phyloP scores from a whole-genome alignment of 2,113 vertebrate genomes.

The Typhlomys cinereus region DNA sequence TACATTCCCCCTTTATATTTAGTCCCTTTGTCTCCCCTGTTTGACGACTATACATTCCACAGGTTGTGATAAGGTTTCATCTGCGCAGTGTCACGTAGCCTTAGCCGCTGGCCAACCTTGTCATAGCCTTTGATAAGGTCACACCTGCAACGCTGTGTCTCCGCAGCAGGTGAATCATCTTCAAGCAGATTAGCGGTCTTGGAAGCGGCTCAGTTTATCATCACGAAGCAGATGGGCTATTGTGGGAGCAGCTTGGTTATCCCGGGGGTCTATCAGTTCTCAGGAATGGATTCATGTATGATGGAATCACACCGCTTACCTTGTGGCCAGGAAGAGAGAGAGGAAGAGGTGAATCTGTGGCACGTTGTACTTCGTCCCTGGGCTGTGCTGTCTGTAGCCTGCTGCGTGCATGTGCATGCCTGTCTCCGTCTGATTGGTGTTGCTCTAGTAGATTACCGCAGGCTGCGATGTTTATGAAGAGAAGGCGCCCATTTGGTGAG shows the following conservation, averaged over 20 bases:
- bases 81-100: no score
- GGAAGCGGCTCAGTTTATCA: background rate
- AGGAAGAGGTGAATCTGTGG: background rate
- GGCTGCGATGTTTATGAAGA: background rate
- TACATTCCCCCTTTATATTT: no score
- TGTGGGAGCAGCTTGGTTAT: no score
- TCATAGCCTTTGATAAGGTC: no score
- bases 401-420: fast-evolving
- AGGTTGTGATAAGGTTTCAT: no score
- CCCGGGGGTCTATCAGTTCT: background rate
- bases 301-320: no score
- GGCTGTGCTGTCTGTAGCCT: fast-evolving
- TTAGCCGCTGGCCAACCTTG: no score
- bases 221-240: background rate
- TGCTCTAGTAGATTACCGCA: background rate
- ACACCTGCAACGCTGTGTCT: no score
- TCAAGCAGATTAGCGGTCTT: background rate
- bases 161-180: background rate
- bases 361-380: fast-evolving
- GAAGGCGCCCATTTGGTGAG: background rate
- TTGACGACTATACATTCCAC: no score
- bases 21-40: no score
- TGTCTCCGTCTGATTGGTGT: background rate
- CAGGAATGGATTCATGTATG: background rate
- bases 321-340: background rate